Evolutionary conservation across 2,888 invertebrate species (phyloP), one percentile per base, ranked within the genome.

Genomic region (Archaeoteleia sp.): DNA sequence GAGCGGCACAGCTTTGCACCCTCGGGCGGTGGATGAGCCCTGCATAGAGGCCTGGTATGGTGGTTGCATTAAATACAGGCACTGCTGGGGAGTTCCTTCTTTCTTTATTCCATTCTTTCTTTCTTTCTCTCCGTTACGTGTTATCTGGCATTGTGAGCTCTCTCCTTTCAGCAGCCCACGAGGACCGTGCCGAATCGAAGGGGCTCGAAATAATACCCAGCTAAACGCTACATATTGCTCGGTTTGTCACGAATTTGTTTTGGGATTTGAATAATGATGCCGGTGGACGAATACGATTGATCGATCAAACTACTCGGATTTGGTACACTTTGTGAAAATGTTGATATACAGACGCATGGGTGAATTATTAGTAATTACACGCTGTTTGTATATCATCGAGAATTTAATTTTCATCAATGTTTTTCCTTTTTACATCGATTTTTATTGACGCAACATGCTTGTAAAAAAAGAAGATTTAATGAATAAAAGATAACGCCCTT

Each of bases 181-280:
- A 42, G 49, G 32, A 35, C 23, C 30, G 15, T 8, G 42, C 23
- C 30, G 15, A 14, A 51, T 27, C 48, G 42, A 42, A 61, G 49
- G 69, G 72, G 69, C 58, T 70, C 51, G 58, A 55, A 78, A 82
- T 81, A 81, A 81, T 79, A 72, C 79, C 77, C 20, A 68, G 79
- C 81, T 85, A 83, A 84, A 84, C 78, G 84, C 81, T 82, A 82
- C 84, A 83, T 83, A 85, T 84, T 85, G 83, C 82, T 81, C 78
- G 81, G 79, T 81, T 79, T 78, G 80, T 76, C 74, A 74, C 76
- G 76, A 81, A 80, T 82, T 81, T 79, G 75, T 74, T 75, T 71
- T 73, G 73, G 82, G 79, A 81, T 82, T 80, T 81, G 78, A 81
- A 82, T 82, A 80, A 81, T 76, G 74, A 77, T 76, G 77, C 70